Percentiles rank a stretch among this genome's conserved stretches.
Conservation (phyloP, 2,797 vertebrate genomes). For the Malacoctenus gilli region DNA sequence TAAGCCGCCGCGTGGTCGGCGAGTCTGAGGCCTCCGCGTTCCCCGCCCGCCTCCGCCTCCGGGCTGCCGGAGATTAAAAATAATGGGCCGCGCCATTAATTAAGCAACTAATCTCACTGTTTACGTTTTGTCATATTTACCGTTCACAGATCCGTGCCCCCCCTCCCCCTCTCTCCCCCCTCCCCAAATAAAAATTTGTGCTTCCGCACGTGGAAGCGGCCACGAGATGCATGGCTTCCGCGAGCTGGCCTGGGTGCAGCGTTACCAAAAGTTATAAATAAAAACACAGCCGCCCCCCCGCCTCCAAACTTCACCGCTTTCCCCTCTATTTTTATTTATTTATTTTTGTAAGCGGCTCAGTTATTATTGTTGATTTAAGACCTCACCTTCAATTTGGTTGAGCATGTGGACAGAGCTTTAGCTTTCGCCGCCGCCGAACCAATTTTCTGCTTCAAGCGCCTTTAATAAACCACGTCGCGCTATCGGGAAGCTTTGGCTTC, state of each 20-base stretch:
- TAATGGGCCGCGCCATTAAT: slow-evolving; percentile 79
- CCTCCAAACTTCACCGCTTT: background rate
- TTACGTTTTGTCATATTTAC: slow-evolving; percentile 72
- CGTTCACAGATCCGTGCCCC: slow-evolving; percentile 58
- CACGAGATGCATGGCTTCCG: slow-evolving; percentile 14
- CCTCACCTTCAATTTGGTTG: slow-evolving; percentile 78
- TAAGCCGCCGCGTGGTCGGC: slow-evolving; percentile 64
- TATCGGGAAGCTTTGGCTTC: slow-evolving; percentile 75
- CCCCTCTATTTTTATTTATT: slow-evolving; percentile 46
- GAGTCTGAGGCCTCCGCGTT: slow-evolving; percentile 72
- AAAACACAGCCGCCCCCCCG: background rate
- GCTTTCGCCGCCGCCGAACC: slow-evolving; percentile 70
- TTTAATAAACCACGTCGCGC: slow-evolving; percentile 79
- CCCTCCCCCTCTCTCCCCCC: slow-evolving; percentile 23
- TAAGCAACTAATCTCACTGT: slow-evolving; percentile 77
- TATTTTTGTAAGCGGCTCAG: slow-evolving; percentile 66
- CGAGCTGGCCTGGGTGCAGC: slow-evolving; percentile 24
- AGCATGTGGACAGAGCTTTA: slow-evolving; percentile 70
- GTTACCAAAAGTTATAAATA: background rate
- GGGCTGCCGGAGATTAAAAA: slow-evolving; percentile 72
- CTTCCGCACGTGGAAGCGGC: background rate
- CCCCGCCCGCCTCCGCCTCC: slow-evolving; percentile 54
- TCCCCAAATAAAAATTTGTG: slow-evolving; percentile 6
- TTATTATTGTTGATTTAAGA: slow-evolving; percentile 83
- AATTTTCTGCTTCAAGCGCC: slow-evolving; percentile 83